Conservation (phyloP, 2,113 vertebrate species). For the Acinonyx jubatus region DNA sequence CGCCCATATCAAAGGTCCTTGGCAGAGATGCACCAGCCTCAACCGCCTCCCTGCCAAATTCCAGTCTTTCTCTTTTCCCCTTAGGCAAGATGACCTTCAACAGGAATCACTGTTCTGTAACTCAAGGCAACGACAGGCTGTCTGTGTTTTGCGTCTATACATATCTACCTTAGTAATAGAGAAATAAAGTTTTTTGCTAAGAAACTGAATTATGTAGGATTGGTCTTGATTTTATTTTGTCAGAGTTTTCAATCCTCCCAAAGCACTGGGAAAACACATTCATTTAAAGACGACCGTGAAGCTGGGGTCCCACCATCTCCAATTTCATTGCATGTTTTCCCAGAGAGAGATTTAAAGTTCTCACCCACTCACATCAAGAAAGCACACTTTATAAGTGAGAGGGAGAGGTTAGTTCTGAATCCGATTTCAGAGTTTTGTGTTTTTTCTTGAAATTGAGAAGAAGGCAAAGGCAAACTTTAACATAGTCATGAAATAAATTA, state of each 20-base stretch:
- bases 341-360: conserved; percentile 64
- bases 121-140: neutral
- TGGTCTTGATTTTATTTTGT: conserved; percentile 57
- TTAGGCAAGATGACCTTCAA: conserved; percentile 10
- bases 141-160: neutral
- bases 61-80: neutral
- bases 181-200: neutral
- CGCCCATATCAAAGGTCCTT: neutral
- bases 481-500: conserved; percentile 53
- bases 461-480: conserved; percentile 41
- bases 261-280: conserved; percentile 44
- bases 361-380: conserved; percentile 68
- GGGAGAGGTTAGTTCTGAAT: conserved; percentile 4
- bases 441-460: conserved; percentile 65
- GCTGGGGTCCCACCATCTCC: conserved; percentile 48
- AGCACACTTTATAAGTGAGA: conserved; percentile 48
- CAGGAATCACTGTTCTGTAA: neutral
- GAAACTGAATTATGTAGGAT: neutral
- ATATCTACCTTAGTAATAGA: neutral
- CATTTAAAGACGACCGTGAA: conserved; percentile 50
- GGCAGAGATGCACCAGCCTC: neutral
- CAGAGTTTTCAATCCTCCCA: neutral
- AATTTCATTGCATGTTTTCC: conserved; percentile 67
- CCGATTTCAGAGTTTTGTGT: conserved; percentile 43
- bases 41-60: neutral